These are phyloP conservation scores for Mya arenaria DNA, from an alignment of 1,140 invertebrate genomes.

Conservation along the genomic window DNA sequence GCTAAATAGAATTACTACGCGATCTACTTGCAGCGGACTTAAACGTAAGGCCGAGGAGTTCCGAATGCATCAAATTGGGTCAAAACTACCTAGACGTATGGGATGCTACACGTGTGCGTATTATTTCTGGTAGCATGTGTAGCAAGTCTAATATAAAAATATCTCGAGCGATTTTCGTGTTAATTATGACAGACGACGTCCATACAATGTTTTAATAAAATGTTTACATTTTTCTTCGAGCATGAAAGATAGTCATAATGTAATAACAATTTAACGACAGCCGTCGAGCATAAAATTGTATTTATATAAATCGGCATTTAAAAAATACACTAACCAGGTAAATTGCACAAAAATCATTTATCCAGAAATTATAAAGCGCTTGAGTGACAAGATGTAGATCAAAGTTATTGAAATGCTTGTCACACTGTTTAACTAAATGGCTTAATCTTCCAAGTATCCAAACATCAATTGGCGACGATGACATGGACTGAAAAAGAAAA, in stretches of 20 bases:
- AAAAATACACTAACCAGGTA: slow-evolving; percentile 75
- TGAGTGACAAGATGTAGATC: slow-evolving; percentile 73
- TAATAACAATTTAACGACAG: background rate
- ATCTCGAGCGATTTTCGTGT: background rate
- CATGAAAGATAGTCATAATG: background rate
- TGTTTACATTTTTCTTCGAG: background rate
- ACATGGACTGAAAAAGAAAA: background rate
- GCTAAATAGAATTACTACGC: too few species aligned
- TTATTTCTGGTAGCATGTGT: too few species aligned
- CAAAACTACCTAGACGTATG: too few species aligned
- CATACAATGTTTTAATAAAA: background rate
- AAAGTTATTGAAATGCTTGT: slow-evolving; percentile 69
- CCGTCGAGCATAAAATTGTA: background rate
- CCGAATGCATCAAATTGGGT: too few species aligned
- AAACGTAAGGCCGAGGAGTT: too few species aligned
- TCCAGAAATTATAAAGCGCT: slow-evolving; percentile 76
- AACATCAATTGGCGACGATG: slow-evolving; percentile 61
- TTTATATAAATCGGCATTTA: too few species aligned
- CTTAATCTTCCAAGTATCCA: slow-evolving; percentile 79
- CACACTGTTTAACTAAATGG: slow-evolving; percentile 69
- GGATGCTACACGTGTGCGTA: too few species aligned
- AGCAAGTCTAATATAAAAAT: background rate
- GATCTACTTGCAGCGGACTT: too few species aligned
- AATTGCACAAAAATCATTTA: slow-evolving; percentile 79
- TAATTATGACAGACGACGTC: background rate